Base-by-base conservation (phyloP, 2,797 vertebrate species). In the Clamator glandarius region DNA sequence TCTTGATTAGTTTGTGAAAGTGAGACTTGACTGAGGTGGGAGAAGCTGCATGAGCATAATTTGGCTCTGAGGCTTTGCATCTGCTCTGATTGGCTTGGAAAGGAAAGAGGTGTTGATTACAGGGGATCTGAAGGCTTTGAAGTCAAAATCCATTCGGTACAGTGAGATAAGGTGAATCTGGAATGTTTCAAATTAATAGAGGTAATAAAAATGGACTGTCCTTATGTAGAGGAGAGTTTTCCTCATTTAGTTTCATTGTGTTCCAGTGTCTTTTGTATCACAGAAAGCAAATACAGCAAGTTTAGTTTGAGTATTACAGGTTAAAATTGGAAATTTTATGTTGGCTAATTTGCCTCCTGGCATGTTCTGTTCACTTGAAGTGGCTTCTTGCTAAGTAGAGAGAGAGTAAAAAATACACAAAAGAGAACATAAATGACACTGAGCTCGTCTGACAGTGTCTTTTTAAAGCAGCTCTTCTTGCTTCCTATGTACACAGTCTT, bases 31-130 rank as follows among this genome's bases (percentile, higher is more conserved):
- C 18, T 72, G 31, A 76, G 24, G 4, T 3, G 6, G 5, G 63
- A 90, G 50, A 85, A 78, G 25, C 41, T 91, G 28, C 59, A 5
- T 15, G 41, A 55, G 58, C 75, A 63, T 76, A 92, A 50, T 75
- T 95, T 91, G 35, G 52, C 76, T 89, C 62, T 44, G 54, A 78
- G 69, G 35, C n/a, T 96, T 91, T 94, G 23, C 62, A 70, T 91
- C 66, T 81, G 33, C 35, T 91, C 51, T 73, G 3, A 42, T 89
- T 52, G 58, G 16, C 24, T 42, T 86, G 73, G 66, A 78, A 75
- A 83, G 61, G 64, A 77, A n/a, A 68, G 69, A 24, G 42, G 6
- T 46, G 17, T 67, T 78, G 51, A 59, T 80, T 66, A 55, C 21
- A 36, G 52, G 28, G 39, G 7, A 81, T 12, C 28, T 23, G 29